Evolutionary conservation across 2,888 invertebrate genomes (phyloP), one percentile per base, ranked within the genome.

Genomic region (Polydrusus tereticollis): DNA sequence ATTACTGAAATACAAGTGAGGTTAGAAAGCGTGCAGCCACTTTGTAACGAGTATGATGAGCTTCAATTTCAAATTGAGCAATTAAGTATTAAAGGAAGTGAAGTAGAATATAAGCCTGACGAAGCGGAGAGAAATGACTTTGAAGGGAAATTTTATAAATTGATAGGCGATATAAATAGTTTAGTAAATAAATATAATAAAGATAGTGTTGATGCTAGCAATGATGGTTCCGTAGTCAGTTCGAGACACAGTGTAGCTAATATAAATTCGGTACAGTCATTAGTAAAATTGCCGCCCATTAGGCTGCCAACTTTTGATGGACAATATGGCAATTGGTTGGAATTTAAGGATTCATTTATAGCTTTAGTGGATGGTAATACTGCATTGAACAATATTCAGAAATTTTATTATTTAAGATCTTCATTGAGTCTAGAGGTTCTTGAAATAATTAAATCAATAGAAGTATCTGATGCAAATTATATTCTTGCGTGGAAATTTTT

Each of bases 271-370:
- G 16, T 36, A 14, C 41, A 41, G 1, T 45, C 45, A 6, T 45
- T 45, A 43, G 6, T 45, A 10, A 29, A 62, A 41, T 33, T 50
- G 14, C 63, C 63, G 6, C 63, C 63, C 10, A 50, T 64, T 36
- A 64, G 33, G 20, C 12, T 64, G 12, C 47, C 63, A 7, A 36
- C 1, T 3, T 64, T 64, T 52, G 33, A 64, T 64, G 63, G 50
- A n/a, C 20, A 64, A 16, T 64, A 64, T 64, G 18, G 18, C 14
- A 50, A 8, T 16, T 64, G 63, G 63, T 18, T 58, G n/a, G 58
- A 58, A 20, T 62, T 62, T 62, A 50, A 64, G 36, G 63, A 64
- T 18, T 26, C 63, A 20, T 64, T 64, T 64, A 16, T 45, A 1
- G 62, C 62, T 1, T 12, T 47, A 1, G 62, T 62, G 5, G 62